Evolutionary conservation across 2,113 vertebrate genomes (phyloP).

Genomic region (Agapornis roseicollis): DNA sequence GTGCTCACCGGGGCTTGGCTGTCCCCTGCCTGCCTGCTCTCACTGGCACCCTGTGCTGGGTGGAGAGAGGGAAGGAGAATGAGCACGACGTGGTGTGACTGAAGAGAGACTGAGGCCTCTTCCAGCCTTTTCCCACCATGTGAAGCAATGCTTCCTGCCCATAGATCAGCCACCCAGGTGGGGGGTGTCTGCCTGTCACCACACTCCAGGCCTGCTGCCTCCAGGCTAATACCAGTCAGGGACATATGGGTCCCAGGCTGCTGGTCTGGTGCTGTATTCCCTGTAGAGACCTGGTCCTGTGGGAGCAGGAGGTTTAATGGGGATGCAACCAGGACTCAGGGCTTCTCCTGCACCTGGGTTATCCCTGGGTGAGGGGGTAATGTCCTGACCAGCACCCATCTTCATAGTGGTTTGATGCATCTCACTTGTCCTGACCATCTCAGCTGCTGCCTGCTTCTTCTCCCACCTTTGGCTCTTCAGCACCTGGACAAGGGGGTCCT

Average conservation of each 20-base stretch:
- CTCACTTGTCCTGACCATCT: not conserved
- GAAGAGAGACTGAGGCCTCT: not conserved
- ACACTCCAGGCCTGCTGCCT: rapidly evolving
- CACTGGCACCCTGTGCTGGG: rapidly evolving
- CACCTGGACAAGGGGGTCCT: constrained; percentile 43
- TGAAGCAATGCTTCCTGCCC: not conserved
- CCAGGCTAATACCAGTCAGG: rapidly evolving
- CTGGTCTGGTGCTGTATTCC: rapidly evolving
- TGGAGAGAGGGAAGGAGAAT: not conserved
- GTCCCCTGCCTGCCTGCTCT: not conserved
- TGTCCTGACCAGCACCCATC: not conserved
- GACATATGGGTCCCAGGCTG: not conserved
- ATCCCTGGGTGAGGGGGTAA: not conserved
- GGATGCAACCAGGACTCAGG: not conserved
- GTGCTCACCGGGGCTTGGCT: rapidly evolving
- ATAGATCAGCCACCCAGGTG: not conserved
- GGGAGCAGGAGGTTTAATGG: not conserved
- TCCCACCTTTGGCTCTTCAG: constrained; percentile 76
- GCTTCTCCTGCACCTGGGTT: not conserved
- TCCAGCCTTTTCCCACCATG: not conserved
- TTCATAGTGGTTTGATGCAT: not conserved
- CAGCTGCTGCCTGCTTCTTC: constrained; percentile 36
- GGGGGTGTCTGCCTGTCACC: rapidly evolving
- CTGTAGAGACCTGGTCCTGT: not conserved
- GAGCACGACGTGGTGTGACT: rapidly evolving